These are phyloP conservation scores for Antechinus stuartii DNA, from an alignment of 2,113 vertebrate genomes.

Conservation along the genomic window DNA sequence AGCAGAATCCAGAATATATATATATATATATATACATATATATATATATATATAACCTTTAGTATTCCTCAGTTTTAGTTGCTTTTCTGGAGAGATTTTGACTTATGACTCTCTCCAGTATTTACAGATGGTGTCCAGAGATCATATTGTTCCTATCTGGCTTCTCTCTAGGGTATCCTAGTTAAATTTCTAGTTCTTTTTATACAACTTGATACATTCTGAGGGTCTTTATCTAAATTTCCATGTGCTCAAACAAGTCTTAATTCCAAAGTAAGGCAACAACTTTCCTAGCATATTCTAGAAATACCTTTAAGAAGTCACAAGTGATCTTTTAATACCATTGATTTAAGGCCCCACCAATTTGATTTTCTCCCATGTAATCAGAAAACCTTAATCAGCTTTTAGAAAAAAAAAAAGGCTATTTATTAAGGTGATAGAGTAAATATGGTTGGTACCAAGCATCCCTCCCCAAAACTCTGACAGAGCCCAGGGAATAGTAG, in stretches of 20 bases:
- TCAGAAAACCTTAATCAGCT: neutral
- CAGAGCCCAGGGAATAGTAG: neutral
- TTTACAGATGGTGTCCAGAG: neutral
- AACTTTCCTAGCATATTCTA: neutral
- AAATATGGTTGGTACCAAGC: neutral
- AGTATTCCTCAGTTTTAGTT: neutral
- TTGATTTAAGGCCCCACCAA: neutral
- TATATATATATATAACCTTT: neutral
- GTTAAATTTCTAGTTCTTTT: neutral
- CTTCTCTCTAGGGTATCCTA: neutral
- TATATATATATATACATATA: too few relatives aligned
- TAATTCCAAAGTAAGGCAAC: neutral
- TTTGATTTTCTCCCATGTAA: neutral
- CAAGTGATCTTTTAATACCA: neutral
- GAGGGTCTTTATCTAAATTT: neutral
- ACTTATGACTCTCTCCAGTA: too few relatives aligned
- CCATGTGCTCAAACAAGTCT: neutral
- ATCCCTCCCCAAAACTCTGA: neutral
- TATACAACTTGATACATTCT: neutral
- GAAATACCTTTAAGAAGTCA: neutral
- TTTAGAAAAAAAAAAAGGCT: neutral
- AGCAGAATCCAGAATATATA: rapidly evolving
- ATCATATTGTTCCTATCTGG: rapidly evolving
- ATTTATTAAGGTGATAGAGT: neutral
- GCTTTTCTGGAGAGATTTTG: rapidly evolving